Percentiles rank a stretch among this genome's conserved stretches.
Evolutionary conservation across 1,140 invertebrate species (phyloP).

Genomic region (Pseudomyrmex sp.): DNA sequence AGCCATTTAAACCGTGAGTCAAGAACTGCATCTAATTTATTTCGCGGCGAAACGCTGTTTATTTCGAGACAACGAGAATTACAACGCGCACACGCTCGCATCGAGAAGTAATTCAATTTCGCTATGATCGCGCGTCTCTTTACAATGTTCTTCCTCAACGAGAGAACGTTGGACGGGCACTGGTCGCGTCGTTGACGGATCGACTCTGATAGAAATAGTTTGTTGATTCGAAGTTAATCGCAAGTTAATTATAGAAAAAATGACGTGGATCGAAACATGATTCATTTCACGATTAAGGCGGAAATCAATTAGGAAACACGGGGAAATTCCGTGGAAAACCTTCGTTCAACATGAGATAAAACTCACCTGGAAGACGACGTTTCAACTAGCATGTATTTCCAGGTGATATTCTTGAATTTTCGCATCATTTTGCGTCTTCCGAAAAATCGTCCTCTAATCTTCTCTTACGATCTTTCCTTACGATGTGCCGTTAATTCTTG

Average conservation of each 20-base stretch:
- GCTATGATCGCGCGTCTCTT: not conserved
- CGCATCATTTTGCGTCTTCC: too few relatives aligned
- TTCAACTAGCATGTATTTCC: too few relatives aligned
- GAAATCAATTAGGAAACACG: not conserved
- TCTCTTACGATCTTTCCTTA: too few relatives aligned
- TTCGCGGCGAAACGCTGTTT: not conserved
- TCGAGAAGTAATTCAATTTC: slow-evolving; percentile 14
- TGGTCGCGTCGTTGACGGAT: not conserved
- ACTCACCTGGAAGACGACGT: too few relatives aligned
- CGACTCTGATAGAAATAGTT: not conserved
- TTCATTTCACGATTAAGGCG: not conserved
- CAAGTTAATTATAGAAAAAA: slow-evolving; percentile 12
- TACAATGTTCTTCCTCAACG: not conserved
- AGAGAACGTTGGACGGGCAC: not conserved
- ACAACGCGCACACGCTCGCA: not conserved
- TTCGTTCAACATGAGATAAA: too few relatives aligned
- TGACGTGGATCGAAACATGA: not conserved
- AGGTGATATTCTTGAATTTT: too few relatives aligned
- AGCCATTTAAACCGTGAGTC: slow-evolving; percentile 32
- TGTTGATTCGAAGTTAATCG: too few relatives aligned
- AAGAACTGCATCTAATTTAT: slow-evolving; percentile 10
- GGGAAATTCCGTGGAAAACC: not conserved
- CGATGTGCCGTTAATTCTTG: too few relatives aligned
- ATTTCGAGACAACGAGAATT: not conserved
- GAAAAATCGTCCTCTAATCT: too few relatives aligned